Base-by-base conservation (phyloP, 2,113 vertebrate genomes). In the Triplophysa siluroides region DNA sequence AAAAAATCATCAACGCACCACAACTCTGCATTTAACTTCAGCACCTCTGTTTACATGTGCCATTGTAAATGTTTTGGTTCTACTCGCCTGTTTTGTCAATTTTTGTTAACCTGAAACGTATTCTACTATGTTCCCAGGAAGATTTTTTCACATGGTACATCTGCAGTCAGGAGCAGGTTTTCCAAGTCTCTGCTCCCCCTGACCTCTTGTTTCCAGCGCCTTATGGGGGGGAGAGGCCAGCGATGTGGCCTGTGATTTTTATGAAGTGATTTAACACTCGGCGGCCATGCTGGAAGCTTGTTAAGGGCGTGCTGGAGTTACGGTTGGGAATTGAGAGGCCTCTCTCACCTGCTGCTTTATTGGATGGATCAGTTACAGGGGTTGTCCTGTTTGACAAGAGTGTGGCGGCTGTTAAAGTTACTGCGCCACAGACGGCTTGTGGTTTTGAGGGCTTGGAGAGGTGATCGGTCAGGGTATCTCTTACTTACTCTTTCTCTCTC, bases 311-410 rank as follows among this genome's bases (percentile, higher is more conserved):
- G 23, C 60, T 54, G 21, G 26, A 76, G 41, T 67, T 68, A 58
- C 50, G n/a, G 43, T 60, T 21, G 1, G 58, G 71, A 73, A 72
- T 66, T 8, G 58, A 7, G 50, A 69, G 68, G 56, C 64, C 76
- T 79, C 61, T 41, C 63, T 73, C 67, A 79, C 78, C 70, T 79
- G 65, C 76, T 77, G 78, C 26, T 67, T 83, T 82, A 78, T 76
- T 78, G 38, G 81, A 66, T 54, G 41, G 77, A 80, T 88, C 72
- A 16, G 66, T 85, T 85, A 47, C 72, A 81, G 45, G 60, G 70
- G 47, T 69, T 23, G 29, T 50, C 45, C 60, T 21, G 70, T 76
- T 78, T 61, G 50, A 73, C 24, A 29, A 62, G 52, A 65, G 33
- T 52, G 47, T 41, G 70, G 78, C 19, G 47, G 38, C 77, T 66